Base-by-base conservation (phyloP, 2,113 vertebrate genomes). In the Forbesichthys agassizii region DNA sequence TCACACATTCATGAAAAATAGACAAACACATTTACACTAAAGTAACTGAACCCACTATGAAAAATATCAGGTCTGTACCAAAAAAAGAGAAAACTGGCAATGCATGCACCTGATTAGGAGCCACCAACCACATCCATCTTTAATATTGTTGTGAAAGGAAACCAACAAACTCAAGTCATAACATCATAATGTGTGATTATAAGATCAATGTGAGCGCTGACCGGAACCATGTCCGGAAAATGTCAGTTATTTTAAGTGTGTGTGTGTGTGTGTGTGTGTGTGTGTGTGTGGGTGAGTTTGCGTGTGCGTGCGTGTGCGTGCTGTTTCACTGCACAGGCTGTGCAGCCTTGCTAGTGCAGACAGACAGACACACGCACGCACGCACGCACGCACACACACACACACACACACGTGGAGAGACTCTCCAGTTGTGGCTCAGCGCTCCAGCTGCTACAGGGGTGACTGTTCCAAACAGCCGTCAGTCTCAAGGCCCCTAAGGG, bases 381-480 rank as follows among this genome's bases (percentile, higher is more conserved):
- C 84, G 82, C 63, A 84, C 72, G 64, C 75, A 64, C 70, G 61
- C 61, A 76, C 78, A 56, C 27, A 33, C 33, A 82, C 78, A 74
- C 79, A 48, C 69, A 68, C 16, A 72, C 84, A 83, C 63, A 84
- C 70, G 64, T 73, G 79, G 36, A 68, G 64, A 9, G 6, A 46
- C 74, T 82, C 27, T 76, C 59, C 68, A 64, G 63, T 48, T 48
- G 12, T 9, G 51, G 66, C 55, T 74, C 51, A 48, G 66, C 55
- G 85, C 75, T 86, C 27, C 64, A 68, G 53, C 64, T 75, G 61
- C 82, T 86, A 75, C 48, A 9, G 67, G 75, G 71, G 74, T 63
- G 74, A 78, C 13, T 13, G 66, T 82, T 86, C 82, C 76, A 88
- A 84, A 86, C 86, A 82, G 64, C 52, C 74, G 64, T 84, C 82